Evolutionary conservation across 2,888 invertebrate genomes (phyloP).

Genomic region (Watsonalla cultraria): DNA sequence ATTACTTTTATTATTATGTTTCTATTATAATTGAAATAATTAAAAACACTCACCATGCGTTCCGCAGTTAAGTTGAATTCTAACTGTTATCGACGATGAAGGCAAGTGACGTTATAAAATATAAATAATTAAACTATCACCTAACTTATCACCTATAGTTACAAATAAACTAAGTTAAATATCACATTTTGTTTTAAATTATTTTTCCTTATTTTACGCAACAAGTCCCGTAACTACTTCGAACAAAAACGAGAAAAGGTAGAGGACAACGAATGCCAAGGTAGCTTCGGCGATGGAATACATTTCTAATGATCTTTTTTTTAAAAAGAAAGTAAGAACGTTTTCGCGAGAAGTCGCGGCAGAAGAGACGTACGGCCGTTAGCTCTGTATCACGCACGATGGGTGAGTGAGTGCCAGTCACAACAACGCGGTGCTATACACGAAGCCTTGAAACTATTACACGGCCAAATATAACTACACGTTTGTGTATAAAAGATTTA

Average conservation of each 20-base stretch:
- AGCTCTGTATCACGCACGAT: slow-evolving; percentile 43
- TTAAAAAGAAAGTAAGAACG: slow-evolving; percentile 25
- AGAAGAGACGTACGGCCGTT: slow-evolving; percentile 56
- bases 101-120: not conserved
- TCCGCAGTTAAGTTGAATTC: too few relatives aligned
- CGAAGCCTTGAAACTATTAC: slow-evolving; percentile 49
- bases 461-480: slow-evolving; percentile 28
- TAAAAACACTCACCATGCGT: not conserved
- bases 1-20: too few relatives aligned
- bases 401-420: slow-evolving; percentile 48
- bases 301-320: slow-evolving; percentile 51
- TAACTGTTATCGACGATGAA: not conserved
- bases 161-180: slow-evolving; percentile 32
- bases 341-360: slow-evolving; percentile 24
- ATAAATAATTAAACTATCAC: slow-evolving; percentile 33
- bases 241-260: slow-evolving; percentile 68
- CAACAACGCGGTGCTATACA: slow-evolving; percentile 41
- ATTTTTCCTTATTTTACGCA: slow-evolving; percentile 36
- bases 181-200: slow-evolving; percentile 58
- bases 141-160: slow-evolving; percentile 33
- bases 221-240: slow-evolving; percentile 70
- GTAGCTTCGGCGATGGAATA: slow-evolving; percentile 72
- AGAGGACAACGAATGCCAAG: slow-evolving; percentile 64
- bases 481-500: slow-evolving; percentile 6
- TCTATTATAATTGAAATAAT: too few relatives aligned